phyloP scores from a whole-genome alignment of 2,888 invertebrate genomes.

The Incurvaria masculella region DNA sequence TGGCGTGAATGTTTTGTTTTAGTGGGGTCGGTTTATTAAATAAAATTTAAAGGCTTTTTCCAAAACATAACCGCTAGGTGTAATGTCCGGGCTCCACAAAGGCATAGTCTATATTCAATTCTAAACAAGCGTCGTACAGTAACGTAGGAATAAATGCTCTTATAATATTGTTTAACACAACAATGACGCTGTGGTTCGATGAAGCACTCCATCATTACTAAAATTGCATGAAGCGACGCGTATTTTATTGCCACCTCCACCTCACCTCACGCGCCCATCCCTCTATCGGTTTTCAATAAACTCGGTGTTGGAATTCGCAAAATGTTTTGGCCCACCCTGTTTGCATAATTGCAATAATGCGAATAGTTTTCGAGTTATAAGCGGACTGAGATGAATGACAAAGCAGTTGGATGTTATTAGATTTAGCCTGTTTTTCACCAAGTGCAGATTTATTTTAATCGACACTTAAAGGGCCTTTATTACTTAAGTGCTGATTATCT shows the following conservation, averaged over 20 bases:
- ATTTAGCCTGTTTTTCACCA: too few species aligned
- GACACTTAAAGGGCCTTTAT: too few species aligned
- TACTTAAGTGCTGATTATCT: too few species aligned
- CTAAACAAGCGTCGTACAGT: conserved; percentile 15
- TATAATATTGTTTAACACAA: conserved; percentile 14
- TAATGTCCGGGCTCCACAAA: too few species aligned
- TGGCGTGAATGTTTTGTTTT: conserved; percentile 5
- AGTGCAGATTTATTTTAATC: too few species aligned
- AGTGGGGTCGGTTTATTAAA: background rate
- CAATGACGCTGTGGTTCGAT: conserved; percentile 12
- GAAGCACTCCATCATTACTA: conserved; percentile 13
- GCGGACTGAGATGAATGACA: too few species aligned
- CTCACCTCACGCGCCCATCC: conserved; percentile 2
- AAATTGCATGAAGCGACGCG: conserved; percentile 12
- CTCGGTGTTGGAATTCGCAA: conserved; percentile 2
- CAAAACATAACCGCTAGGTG: too few species aligned
- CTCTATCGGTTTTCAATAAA: conserved; percentile 1
- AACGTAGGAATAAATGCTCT: conserved; percentile 13
- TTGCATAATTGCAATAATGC: too few species aligned
- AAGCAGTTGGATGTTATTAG: too few species aligned
- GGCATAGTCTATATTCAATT: conserved; percentile 14
- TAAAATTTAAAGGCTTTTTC: background rate
- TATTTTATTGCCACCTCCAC: background rate
- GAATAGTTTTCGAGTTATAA: too few species aligned
- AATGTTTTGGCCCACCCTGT: background rate